Evolutionary conservation across 1,140 invertebrate genomes (phyloP).

Genomic region (Drosophila albomicans): DNA sequence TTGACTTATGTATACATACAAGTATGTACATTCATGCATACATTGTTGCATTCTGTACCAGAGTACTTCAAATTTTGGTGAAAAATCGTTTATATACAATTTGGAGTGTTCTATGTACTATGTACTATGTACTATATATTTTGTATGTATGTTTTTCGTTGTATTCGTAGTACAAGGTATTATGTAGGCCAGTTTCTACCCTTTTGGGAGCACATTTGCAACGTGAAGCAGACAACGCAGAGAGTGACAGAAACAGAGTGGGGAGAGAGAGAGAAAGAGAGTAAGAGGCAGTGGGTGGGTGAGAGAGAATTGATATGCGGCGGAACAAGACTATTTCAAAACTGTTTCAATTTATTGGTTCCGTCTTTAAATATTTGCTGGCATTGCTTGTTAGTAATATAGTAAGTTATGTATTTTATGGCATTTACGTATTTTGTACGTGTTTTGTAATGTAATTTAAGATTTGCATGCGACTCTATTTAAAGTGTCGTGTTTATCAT

Average conservation of each 20-base stretch:
- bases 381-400: constrained; percentile 12
- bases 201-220: constrained; percentile 36
- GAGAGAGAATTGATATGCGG: constrained; percentile 15
- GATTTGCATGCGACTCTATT: constrained; percentile 20
- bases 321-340: constrained; percentile 5
- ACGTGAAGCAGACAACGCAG: constrained; percentile 43
- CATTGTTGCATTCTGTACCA: constrained; percentile 58
- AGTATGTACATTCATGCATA: constrained; percentile 19
- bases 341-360: constrained; percentile 11
- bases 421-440: constrained; percentile 33
- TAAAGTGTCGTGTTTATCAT: constrained; percentile 4
- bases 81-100: constrained; percentile 53
- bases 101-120: constrained; percentile 12
- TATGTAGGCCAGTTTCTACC: constrained; percentile 47
- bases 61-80: constrained; percentile 32
- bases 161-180: constrained; percentile 1
- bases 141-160: constrained; percentile 22
- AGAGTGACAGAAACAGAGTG: neutral
- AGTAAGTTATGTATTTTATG: constrained; percentile 8
- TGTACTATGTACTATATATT: constrained; percentile 4
- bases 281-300: no score
- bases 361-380: constrained; percentile 30
- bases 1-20: constrained; percentile 8
- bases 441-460: constrained; percentile 9
- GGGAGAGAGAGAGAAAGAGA: neutral